Evolutionary conservation across 2,888 invertebrate species (phyloP), one percentile per base, ranked within the genome.

Genomic region (Campopleginae sp.): DNA sequence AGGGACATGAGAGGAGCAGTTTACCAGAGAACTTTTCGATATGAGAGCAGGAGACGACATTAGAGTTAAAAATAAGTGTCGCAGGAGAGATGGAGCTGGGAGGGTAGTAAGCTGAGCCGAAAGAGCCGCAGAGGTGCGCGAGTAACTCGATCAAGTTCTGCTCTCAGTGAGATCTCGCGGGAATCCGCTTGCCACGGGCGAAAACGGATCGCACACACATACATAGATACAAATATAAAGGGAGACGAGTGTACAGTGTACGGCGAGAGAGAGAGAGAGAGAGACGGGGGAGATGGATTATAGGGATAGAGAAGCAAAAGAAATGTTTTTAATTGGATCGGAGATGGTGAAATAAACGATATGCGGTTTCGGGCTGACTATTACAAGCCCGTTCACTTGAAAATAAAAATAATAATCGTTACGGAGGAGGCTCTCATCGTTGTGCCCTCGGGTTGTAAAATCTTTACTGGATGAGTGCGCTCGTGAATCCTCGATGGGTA

Each of bases 61-160:
- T 44, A 44, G 74, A 74, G 81, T 79, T 82, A 85, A 85, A 85
- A 85, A 85, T 82, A 85, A 74, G 74, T 74, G 78, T 75, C 84
- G 65, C 48, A 14, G 48, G 72, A 72, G 66, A 46, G 71, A 61
- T 42, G 12, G 48, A 68, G 75, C n/a, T 38, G 23, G 51, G 80
- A 63, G 27, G 72, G n/a, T 65, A 23, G 84, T 81, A 85, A 85
- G 70, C 33, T 48, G 79, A 79, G 81, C 78, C 27, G 66, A 12
- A 54, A 74, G 70, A 71, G 70, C n/a, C 31, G 31, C 33, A 63
- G 75, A 38, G 48, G 38, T 58, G 31, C 31, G 42, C 48, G 66
- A 46, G 77, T 82, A 82, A 85, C 85, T 48, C 81, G 85, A 85
- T 85, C 85, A 72, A 82, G 78, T 78, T 63, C 76, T n/a, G n/a